Evolutionary conservation across 2,113 vertebrate genomes (phyloP).

Genomic region (Gymnocephalus cernua): DNA sequence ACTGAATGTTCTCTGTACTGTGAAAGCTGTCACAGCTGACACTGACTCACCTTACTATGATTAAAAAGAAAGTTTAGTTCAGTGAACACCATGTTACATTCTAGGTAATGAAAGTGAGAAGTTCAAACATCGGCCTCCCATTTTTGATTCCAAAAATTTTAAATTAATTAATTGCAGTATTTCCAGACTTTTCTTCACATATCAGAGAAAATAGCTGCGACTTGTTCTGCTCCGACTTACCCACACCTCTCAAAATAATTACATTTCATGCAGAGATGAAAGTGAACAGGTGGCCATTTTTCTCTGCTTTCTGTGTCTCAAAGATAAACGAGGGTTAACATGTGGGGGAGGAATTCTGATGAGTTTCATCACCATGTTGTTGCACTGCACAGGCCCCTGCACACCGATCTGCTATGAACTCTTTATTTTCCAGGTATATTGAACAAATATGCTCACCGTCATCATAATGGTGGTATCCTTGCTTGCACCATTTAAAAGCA

Average conservation of each 20-base stretch:
- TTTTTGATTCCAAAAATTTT: conserved; percentile 1
- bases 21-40: background rate
- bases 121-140: conserved; percentile 4
- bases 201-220: conserved; percentile 22
- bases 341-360: conserved; percentile 62
- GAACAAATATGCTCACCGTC: conserved; percentile 1
- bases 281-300: conserved; percentile 68
- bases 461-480: background rate
- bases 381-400: conserved; percentile 17
- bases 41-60: background rate
- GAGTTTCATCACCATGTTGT: conserved; percentile 45
- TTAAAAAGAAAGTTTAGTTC: background rate
- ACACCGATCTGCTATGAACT: background rate
- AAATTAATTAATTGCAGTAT: conserved; percentile 3
- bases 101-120: background rate
- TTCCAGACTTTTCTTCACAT: conserved; percentile 24
- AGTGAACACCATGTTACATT: background rate
- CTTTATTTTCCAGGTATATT: conserved; percentile 11
- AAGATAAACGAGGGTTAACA: conserved; percentile 67
- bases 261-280: conserved; percentile 60
- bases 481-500: conserved; percentile 20
- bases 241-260: conserved; percentile 58
- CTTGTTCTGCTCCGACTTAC: conserved; percentile 17
- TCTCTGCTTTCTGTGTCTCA: conserved; percentile 61
- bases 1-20: background rate